These are phyloP conservation scores for Drosophila anomelani DNA, from an alignment of 2,888 invertebrate species.

Conservation along the genomic window DNA sequence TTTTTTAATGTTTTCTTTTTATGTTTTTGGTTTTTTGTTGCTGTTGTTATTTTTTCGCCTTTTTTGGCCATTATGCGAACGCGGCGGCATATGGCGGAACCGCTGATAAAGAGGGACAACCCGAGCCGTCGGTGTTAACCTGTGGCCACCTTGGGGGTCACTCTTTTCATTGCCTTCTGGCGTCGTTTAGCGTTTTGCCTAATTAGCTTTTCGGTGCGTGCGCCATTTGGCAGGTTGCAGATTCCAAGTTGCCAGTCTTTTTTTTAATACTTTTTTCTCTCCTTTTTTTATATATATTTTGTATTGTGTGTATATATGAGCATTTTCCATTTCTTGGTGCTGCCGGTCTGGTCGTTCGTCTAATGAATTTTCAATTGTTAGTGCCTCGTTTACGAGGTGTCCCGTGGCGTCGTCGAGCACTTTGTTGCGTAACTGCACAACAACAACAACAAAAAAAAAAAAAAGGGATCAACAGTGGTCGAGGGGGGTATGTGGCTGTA, in stretches of 20 bases:
- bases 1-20: conserved; percentile 47
- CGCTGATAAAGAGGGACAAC: conserved; percentile 21
- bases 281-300: conserved; percentile 9
- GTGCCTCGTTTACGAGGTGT: conserved; percentile 72
- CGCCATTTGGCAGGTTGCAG: conserved; percentile 59
- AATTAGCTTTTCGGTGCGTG: conserved; percentile 75
- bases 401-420: conserved; percentile 66
- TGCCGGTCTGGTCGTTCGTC: conserved; percentile 29
- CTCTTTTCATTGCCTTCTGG: conserved; percentile 64
- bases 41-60: not conserved
- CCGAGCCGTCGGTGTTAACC: conserved; percentile 25
- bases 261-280: conserved; percentile 8
- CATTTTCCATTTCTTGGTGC: conserved; percentile 31
- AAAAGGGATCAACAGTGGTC: conserved; percentile 5
- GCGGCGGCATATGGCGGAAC: conserved; percentile 18
- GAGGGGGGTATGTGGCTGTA: not conserved
- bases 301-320: conserved; percentile 8
- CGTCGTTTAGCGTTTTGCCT: conserved; percentile 73
- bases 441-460: not conserved
- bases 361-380: conserved; percentile 78
- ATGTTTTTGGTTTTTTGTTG: not conserved
- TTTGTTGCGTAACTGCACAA: conserved; percentile 68
- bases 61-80: conserved; percentile 27
- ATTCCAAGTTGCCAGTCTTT: not conserved
- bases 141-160: conserved; percentile 28